Base-by-base conservation (phyloP, 2,888 invertebrate genomes). In the Phytoseiulus persimilis region DNA sequence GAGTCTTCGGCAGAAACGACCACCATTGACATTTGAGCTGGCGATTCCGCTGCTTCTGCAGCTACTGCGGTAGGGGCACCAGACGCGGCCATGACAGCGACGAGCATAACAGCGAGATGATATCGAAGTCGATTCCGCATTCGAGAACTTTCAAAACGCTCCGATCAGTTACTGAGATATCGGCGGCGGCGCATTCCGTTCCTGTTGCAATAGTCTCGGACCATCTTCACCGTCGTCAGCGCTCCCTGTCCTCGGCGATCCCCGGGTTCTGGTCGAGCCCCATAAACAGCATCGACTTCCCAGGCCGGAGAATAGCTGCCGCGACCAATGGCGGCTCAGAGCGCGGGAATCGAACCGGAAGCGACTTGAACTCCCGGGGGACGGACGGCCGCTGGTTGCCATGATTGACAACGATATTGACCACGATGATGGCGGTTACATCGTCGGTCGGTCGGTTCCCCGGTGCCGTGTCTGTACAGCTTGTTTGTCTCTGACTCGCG, bases 1-100 rank as follows among this genome's bases (percentile, higher is more conserved):
- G 65, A 65, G 65, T 65, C 65, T 65, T 65, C 65, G 65, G 65
- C 65, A 65, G 65, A 65, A 65, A 65, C 65, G 65, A 65, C 65
- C 65, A 65, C 65, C 65, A 65, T 65, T 65, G 65, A 65, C 65
- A 65, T 65, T 65, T 65, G 65, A 65, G 65, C 65, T 65, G 65
- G 65, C 65, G 65, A 65, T 65, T 65, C 65, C 65, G 18, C 65
- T 28, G 65, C 65, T 65, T 65, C 65, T 28, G 28, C 18, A 14
- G 65, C 65, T 65, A 28, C 65, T 65, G 65, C 65, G 5, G 65
- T 65, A 65, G 65, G 65, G 65, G 65, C 65, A 65, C 65, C 39
- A 39, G 9, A 3, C 5, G 23, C 65, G 18, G 28, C 65, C 14
- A 3, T 28, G 65, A 14, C 65, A 23, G 23, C 28, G 65, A 65